Percentiles rank a stretch among this genome's conserved stretches.
Evolutionary conservation across 2,888 invertebrate species (phyloP).

Genomic region (Phortica okadai): DNA sequence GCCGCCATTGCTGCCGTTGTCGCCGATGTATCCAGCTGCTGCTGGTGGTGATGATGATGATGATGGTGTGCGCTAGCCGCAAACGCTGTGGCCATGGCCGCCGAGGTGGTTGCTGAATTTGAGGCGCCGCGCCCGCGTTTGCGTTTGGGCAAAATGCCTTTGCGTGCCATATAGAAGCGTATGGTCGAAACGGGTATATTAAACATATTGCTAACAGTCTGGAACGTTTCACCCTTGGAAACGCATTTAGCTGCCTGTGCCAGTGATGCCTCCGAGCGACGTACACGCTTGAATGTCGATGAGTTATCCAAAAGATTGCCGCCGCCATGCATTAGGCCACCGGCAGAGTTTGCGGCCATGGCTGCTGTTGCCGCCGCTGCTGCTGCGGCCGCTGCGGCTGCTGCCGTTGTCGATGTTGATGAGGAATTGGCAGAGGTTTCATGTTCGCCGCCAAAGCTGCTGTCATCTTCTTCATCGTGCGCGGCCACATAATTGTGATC

Average conservation of each 20-base stretch:
- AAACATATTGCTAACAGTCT: conserved; percentile 90
- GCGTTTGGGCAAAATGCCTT: conserved; percentile 87
- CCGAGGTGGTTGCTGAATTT: conserved; percentile 45
- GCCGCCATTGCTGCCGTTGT: conserved; percentile 49
- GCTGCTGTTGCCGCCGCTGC: background rate
- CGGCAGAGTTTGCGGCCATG: background rate
- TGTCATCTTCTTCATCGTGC: conserved; percentile 71
- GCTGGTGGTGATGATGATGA: conserved; percentile 34
- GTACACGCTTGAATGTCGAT: conserved; percentile 78
- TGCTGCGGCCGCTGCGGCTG: background rate
- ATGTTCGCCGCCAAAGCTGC: conserved; percentile 59
- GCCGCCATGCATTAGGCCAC: background rate
- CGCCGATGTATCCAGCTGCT: conserved; percentile 40
- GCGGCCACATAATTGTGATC: conserved; percentile 72
- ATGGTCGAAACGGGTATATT: conserved; percentile 92
- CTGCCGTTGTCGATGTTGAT: conserved; percentile 44
- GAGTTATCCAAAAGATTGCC: conserved; percentile 41
- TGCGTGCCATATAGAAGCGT: conserved; percentile 91
- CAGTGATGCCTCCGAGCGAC: conserved; percentile 86
- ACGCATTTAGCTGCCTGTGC: conserved; percentile 91
- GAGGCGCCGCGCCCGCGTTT: conserved; percentile 85
- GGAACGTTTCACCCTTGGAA: conserved; percentile 91
- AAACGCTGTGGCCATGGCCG: conserved; percentile 24
- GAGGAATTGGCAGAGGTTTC: conserved; percentile 66
- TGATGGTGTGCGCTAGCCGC: conserved; percentile 27